Conservation (phyloP, 1,140 invertebrate genomes). For the Drosophila mayri region DNA sequence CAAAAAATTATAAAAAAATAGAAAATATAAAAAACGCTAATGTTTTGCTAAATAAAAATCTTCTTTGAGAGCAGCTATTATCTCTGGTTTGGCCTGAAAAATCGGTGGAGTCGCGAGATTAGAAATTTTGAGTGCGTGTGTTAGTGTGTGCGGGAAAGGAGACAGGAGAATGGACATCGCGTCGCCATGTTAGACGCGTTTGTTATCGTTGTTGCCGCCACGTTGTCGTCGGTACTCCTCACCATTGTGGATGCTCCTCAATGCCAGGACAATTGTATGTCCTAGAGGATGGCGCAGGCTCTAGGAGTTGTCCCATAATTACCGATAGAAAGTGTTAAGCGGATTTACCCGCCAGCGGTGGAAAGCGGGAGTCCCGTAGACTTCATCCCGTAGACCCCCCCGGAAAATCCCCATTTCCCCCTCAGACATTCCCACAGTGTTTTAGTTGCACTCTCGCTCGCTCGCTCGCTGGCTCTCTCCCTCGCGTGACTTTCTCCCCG, state of each 20-base stretch:
- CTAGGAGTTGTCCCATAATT: slow-evolving; percentile 52
- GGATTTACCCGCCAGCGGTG: slow-evolving; percentile 58
- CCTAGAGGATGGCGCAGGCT: slow-evolving; percentile 36
- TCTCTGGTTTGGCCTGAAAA: slow-evolving; percentile 26
- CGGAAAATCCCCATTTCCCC: slow-evolving; percentile 28
- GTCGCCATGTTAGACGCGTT: slow-evolving; percentile 57
- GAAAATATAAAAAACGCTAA: slow-evolving; percentile 6
- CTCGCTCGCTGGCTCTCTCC: slow-evolving; percentile 35
- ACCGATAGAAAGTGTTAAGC: slow-evolving; percentile 50
- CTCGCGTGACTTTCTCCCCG: slow-evolving; percentile 34
- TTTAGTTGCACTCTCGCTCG: slow-evolving; percentile 65
- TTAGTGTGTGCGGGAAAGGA: slow-evolving; percentile 27
- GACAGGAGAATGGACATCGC: slow-evolving; percentile 57
- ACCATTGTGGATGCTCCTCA: slow-evolving; percentile 13
- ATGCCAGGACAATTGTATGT: neutral
- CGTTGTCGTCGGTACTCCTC: slow-evolving; percentile 48
- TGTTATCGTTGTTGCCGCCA: slow-evolving; percentile 53
- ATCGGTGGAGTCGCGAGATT: slow-evolving; percentile 58
- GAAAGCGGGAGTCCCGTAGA: slow-evolving; percentile 54
- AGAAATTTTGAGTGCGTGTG: slow-evolving; percentile 38
- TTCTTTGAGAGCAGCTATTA: neutral
- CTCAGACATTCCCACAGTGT: slow-evolving; percentile 49
- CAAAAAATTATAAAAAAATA: slow-evolving; percentile 3
- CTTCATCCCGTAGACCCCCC: slow-evolving; percentile 41
- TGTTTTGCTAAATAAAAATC: neutral